Conservation (phyloP, 2,113 vertebrate genomes). For the Scatophagus argus region DNA sequence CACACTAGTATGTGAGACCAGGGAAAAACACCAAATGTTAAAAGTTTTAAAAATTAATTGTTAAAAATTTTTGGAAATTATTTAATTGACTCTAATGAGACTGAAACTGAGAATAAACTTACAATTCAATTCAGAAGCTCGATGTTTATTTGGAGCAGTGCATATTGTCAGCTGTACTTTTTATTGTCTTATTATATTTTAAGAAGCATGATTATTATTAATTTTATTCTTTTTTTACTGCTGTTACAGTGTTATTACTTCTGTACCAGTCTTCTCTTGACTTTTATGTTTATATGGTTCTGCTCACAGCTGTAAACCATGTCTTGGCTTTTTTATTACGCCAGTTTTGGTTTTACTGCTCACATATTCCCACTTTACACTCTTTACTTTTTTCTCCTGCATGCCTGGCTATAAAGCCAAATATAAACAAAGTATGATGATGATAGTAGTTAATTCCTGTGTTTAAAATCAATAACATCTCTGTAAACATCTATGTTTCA, state of each 20-base stretch:
- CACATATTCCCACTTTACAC: background rate
- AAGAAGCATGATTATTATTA: background rate
- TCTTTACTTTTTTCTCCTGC: background rate
- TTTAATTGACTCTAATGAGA: background rate
- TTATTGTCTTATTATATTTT: background rate
- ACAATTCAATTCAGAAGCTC: background rate
- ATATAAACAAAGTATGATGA: background rate
- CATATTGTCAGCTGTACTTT: background rate
- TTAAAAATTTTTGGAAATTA: background rate
- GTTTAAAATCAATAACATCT: background rate
- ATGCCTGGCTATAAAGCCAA: background rate
- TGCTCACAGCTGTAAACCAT: background rate
- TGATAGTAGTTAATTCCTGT: background rate
- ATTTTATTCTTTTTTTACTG: background rate
- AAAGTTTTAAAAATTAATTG: no score
- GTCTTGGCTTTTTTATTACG: background rate
- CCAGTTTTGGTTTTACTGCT: background rate
- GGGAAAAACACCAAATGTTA: background rate
- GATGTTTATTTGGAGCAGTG: background rate
- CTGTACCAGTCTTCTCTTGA: slow-evolving; percentile 18
- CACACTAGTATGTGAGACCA: background rate
- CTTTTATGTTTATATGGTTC: slow-evolving; percentile 25
- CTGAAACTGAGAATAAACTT: no score
- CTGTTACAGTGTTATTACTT: background rate
- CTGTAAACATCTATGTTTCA: background rate